Conservation (phyloP, 2,888 invertebrate species). For the Lasioglossum marginatum region DNA sequence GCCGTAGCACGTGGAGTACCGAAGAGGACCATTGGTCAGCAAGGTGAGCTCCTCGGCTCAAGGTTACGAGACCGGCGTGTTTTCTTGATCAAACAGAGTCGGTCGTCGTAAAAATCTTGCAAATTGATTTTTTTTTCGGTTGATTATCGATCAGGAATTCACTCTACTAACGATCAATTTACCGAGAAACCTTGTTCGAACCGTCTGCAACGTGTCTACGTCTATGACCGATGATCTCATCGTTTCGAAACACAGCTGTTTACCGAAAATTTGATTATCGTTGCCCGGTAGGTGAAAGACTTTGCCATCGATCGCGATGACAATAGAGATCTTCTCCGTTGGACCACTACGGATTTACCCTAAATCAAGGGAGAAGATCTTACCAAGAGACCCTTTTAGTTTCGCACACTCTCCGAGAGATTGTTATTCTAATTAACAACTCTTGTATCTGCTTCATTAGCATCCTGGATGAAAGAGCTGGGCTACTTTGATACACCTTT, state of each 20-base stretch:
- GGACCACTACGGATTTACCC: not conserved
- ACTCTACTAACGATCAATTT: not conserved
- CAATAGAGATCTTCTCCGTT: not conserved
- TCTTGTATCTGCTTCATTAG: conserved; percentile 1
- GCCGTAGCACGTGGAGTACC: not conserved
- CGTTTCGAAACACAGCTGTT: conserved; percentile 3
- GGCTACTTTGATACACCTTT: not conserved
- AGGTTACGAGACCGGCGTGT: not conserved
- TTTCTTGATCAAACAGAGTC: not conserved
- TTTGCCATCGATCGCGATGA: not conserved
- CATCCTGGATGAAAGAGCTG: not conserved
- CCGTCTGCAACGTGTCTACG: not conserved
- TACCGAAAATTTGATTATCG: not conserved
- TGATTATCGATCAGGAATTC: not conserved
- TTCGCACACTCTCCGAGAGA: not conserved
- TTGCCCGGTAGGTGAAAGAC: not conserved
- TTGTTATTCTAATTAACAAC: conserved; percentile 8
- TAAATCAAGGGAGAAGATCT: not conserved
- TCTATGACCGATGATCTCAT: not conserved
- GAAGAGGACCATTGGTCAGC: not conserved
- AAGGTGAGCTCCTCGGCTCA: not conserved
- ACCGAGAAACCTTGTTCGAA: not conserved
- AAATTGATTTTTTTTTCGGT: not conserved
- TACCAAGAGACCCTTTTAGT: not conserved
- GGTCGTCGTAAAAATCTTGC: not conserved